phyloP scores from a whole-genome alignment of 1,140 invertebrate genomes.

The Bombus waltoni region DNA sequence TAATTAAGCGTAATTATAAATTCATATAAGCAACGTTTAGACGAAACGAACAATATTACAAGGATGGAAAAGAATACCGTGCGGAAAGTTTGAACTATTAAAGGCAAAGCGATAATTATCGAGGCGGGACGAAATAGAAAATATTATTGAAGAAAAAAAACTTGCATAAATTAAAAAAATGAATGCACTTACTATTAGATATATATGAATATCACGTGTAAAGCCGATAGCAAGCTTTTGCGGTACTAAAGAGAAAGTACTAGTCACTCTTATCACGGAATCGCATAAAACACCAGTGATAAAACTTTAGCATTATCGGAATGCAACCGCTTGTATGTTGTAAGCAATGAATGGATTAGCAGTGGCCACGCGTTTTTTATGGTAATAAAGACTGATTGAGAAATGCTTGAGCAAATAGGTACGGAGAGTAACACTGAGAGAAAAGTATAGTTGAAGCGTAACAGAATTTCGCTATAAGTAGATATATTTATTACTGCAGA shows the following conservation, averaged over 20 bases:
- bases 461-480: background rate
- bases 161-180: constrained; percentile 43
- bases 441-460: constrained; percentile 21
- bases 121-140: background rate
- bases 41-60: background rate
- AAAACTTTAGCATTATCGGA: constrained; percentile 50
- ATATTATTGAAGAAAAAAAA: constrained; percentile 9
- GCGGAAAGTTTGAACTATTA: background rate
- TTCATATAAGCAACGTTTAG: constrained; percentile 23
- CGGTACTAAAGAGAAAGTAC: constrained; percentile 68
- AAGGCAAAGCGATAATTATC: background rate
- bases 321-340: constrained; percentile 48
- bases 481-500: background rate
- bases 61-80: background rate
- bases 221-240: constrained; percentile 60
- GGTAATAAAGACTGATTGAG: constrained; percentile 63
- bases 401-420: constrained; percentile 45
- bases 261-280: constrained; percentile 62
- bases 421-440: constrained; percentile 31
- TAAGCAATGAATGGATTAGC: constrained; percentile 38
- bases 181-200: constrained; percentile 54
- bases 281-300: constrained; percentile 50
- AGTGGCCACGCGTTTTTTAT: constrained; percentile 53
- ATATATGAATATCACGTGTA: constrained; percentile 52
- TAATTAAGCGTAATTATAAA: constrained; percentile 23